Evolutionary conservation across 2,888 invertebrate genomes (phyloP).

Genomic region (Acronicta leporina): DNA sequence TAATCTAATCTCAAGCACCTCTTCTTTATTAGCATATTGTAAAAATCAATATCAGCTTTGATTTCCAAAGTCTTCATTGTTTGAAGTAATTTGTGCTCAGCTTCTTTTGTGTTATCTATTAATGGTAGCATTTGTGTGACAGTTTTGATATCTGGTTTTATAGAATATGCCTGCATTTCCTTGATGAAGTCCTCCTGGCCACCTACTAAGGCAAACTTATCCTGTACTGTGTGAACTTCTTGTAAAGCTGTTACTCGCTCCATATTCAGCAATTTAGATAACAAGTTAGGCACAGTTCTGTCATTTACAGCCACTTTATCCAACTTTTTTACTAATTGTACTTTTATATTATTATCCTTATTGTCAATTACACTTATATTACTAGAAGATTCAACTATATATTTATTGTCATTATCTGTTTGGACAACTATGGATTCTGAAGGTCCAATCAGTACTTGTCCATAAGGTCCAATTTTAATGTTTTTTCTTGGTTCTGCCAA

Average conservation of each 20-base stretch:
- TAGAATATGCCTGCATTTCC: constrained; percentile 91
- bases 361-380: constrained; percentile 29
- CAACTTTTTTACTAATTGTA: constrained; percentile 60
- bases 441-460: constrained; percentile 27
- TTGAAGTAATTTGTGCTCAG: constrained; percentile 92
- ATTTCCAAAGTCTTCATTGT: constrained; percentile 90
- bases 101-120: constrained; percentile 90
- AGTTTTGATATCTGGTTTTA: constrained; percentile 93
- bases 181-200: constrained; percentile 93
- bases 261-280: constrained; percentile 89
- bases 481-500: constrained; percentile 10
- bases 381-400: constrained; percentile 5
- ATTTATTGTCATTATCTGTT: neutral
- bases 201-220: constrained; percentile 93
- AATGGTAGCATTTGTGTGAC: constrained; percentile 93
- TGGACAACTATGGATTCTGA: constrained; percentile 3
- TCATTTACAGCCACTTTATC: constrained; percentile 44
- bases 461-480: constrained; percentile 24
- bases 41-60: constrained; percentile 94
- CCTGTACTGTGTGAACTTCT: constrained; percentile 89
- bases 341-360: constrained; percentile 42
- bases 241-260: constrained; percentile 89
- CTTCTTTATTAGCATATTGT: constrained; percentile 95
- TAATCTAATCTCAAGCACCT: constrained; percentile 92
- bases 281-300: constrained; percentile 90